Evolutionary conservation across 2,888 invertebrate species (phyloP).

Genomic region (Melangyna quadrimaculata): DNA sequence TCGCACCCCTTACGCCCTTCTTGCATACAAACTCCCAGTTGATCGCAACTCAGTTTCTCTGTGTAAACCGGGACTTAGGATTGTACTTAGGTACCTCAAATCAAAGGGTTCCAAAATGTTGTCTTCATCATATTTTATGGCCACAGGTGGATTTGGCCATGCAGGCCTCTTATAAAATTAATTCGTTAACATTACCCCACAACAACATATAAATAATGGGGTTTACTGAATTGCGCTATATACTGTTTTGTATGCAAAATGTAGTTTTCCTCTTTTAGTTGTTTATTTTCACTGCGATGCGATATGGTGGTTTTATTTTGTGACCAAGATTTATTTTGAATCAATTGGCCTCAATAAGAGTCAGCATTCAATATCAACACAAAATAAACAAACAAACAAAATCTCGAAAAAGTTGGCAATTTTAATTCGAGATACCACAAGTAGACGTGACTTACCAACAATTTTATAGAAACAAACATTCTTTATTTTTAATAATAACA

Average conservation of each 20-base stretch:
- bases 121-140: background rate
- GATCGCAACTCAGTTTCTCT: no score
- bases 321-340: background rate
- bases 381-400: background rate
- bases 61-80: no score
- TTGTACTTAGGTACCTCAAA: no score
- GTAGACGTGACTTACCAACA: constrained; percentile 28
- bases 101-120: no score
- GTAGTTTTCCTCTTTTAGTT: background rate
- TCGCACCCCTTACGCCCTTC: no score
- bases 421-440: background rate
- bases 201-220: background rate
- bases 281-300: background rate
- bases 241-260: constrained; percentile 39
- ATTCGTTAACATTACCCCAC: background rate
- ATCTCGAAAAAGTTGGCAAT: constrained; percentile 15
- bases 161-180: background rate
- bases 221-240: background rate
- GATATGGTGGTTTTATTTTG: background rate
- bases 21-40: no score
- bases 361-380: background rate
- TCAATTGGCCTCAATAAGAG: background rate
- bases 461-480: background rate
- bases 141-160: background rate
- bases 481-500: background rate